Evolutionary conservation across 2,797 vertebrate species (phyloP).

Genomic region (Periophthalmus magnuspinnatus): DNA sequence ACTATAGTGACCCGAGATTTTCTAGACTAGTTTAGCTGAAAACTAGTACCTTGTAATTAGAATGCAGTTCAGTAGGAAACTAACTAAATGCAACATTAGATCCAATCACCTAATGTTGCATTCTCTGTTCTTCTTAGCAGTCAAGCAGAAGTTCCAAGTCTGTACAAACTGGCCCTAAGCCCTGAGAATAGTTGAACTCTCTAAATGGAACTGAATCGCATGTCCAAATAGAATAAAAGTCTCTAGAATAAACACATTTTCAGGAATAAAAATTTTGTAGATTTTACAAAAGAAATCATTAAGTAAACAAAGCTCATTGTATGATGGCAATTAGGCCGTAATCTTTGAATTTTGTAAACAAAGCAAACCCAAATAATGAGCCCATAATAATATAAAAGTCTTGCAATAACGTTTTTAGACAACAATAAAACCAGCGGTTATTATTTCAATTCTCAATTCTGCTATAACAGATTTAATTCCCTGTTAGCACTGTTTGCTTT

Average conservation of each 20-base stretch:
- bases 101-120: background rate
- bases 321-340: constrained; percentile 34
- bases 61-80: background rate
- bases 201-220: background rate
- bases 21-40: constrained; percentile 9
- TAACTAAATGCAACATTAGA: background rate
- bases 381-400: constrained; percentile 19
- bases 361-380: constrained; percentile 53
- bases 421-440: constrained; percentile 16
- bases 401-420: constrained; percentile 20
- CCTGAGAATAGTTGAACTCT: background rate
- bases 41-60: constrained; percentile 12
- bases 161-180: background rate
- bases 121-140: background rate
- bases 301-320: constrained; percentile 16
- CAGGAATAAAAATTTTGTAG: background rate
- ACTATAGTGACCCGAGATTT: constrained; percentile 41
- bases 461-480: constrained; percentile 30
- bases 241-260: background rate
- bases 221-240: background rate
- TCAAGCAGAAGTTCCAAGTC: background rate
- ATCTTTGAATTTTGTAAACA: constrained; percentile 46
- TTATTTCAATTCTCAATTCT: constrained; percentile 15
- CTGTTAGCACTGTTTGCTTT: constrained; percentile 31
- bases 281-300: background rate